Base-by-base conservation (phyloP, 2,888 invertebrate species). In the Amorpha juglandis region DNA sequence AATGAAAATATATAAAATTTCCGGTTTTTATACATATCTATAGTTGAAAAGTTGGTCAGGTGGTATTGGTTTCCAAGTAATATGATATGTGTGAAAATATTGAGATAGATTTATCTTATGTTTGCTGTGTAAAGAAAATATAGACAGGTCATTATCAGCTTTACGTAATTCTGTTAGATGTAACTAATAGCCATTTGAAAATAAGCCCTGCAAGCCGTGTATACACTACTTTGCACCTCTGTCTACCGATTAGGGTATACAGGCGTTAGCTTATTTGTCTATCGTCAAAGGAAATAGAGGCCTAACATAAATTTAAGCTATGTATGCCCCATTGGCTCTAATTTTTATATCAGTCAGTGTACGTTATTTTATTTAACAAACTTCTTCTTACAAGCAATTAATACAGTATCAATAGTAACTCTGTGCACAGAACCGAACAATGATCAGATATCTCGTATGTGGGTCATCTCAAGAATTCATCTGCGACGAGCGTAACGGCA, bases 401-500 rank as follows among this genome's bases (percentile, higher is more conserved):
- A 58, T 16, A 58, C 16, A 38, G 55, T 42, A 58, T 42, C 19
- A 19, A 42, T 58, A 42, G 42, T 19, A 19, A 38, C 19, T 58
- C 27, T 27, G 63, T 63, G 35, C n/a, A 53, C 52, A 42, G n/a
- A 48, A 21, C 58, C 38, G 55, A 58, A 65, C 58, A 58, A 58
- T 48, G 33, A 58, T 58, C 58, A 58, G 58, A 58, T 45, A 47
- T 65, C 64, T 14, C 35, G 64, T 42, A 69, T 67, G 67, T 69
- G 27, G 67, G 69, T 58, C 67, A 67, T 48, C 48, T 33, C 58
- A 38, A 58, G 58, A 65, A 58, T 58, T 58, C 64, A 65, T 65
- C 64, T 65, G 64, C 64, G 68, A 63, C 48, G 51, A 52, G 62
- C 16, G 42, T 67, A 70, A 70, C 70, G 70, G 70, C 52, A 70